Evolutionary conservation across 2,113 vertebrate species (phyloP).

Genomic region (Cochlearius cochlearius): DNA sequence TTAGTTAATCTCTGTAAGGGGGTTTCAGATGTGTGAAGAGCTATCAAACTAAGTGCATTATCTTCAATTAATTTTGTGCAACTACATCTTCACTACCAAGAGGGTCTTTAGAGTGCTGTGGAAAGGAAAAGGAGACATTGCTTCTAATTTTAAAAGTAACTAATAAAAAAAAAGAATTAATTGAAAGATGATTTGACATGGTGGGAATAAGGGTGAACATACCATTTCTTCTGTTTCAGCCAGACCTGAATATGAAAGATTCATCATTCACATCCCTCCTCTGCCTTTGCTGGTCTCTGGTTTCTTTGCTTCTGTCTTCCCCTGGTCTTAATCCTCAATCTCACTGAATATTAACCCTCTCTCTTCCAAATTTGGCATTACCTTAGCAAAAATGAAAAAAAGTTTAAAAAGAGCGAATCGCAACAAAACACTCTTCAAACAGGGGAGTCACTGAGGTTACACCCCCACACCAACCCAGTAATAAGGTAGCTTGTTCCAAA

Average conservation of each 20-base stretch:
- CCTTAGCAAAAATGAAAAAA: not conserved
- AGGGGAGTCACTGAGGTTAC: not conserved
- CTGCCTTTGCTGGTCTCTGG: not conserved
- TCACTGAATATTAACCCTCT: not conserved
- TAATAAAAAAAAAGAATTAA: not conserved
- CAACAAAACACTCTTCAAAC: not conserved
- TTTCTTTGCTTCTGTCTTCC: not conserved
- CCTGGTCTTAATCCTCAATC: not conserved
- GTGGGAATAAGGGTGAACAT: not conserved
- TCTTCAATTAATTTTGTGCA: conserved; percentile 51
- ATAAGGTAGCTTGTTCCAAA: not conserved
- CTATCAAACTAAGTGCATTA: conserved; percentile 46
- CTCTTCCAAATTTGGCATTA: not conserved
- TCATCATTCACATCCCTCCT: not conserved
- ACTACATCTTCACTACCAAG: conserved; percentile 33
- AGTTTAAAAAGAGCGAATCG: not conserved
- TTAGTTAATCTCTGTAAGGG: conserved; percentile 55
- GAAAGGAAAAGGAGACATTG: not conserved
- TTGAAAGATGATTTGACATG: not conserved
- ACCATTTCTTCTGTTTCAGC: not conserved
- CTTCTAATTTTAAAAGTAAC: conserved; percentile 34
- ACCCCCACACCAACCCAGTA: not conserved
- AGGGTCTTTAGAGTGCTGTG: not conserved
- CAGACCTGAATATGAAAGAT: not conserved
- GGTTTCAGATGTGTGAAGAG: conserved; percentile 33